phyloP scores from a whole-genome alignment of 2,888 invertebrate species.

The Dicycla oo region DNA sequence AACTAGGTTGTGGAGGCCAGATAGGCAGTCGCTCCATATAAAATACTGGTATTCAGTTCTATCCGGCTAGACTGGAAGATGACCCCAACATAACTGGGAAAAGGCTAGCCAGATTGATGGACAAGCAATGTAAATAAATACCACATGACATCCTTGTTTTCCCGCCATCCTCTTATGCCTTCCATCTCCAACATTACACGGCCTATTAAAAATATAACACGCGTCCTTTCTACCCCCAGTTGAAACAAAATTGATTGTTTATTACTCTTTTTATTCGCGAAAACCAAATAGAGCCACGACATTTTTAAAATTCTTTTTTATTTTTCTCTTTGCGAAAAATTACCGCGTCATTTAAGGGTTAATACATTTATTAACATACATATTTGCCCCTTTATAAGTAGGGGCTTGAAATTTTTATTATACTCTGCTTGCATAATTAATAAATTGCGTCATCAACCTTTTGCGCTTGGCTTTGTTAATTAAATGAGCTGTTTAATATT shows the following conservation, averaged over 20 bases:
- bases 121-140: not conserved
- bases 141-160: not conserved
- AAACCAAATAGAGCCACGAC: conserved; percentile 36
- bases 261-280: conserved; percentile 51
- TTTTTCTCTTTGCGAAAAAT: conserved; percentile 18
- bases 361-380: conserved; percentile 47
- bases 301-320: conserved; percentile 21
- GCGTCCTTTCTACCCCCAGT: conserved; percentile 43
- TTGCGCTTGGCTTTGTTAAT: conserved; percentile 15
- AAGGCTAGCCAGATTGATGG: no score
- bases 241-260: conserved; percentile 65
- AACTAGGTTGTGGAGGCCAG: no score
- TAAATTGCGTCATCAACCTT: conserved; percentile 28
- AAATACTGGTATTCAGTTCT: no score
- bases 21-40: no score
- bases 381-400: conserved; percentile 43
- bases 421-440: conserved; percentile 46
- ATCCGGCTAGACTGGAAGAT: no score
- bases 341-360: conserved; percentile 43
- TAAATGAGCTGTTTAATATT: conserved; percentile 31
- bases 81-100: no score
- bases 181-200: conserved; percentile 25
- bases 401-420: conserved; percentile 37
- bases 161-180: conserved; percentile 24
- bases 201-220: conserved; percentile 65